Base-by-base conservation (phyloP, 2,797 vertebrate species). In the Mycteria americana region DNA sequence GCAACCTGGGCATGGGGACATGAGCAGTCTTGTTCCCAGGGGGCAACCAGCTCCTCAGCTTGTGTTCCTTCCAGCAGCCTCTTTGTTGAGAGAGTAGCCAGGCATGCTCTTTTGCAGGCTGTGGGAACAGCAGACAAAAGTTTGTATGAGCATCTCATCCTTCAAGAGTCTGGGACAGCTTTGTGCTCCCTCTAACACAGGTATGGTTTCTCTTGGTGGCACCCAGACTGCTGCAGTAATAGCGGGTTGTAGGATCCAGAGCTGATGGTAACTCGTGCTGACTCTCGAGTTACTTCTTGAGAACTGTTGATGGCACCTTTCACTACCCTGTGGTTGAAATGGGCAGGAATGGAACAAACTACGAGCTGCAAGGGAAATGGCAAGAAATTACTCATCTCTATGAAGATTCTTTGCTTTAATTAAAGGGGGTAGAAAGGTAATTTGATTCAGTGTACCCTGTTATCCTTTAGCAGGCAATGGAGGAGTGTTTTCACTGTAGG, bases 1-100 rank as follows among this genome's bases (percentile, higher is more conserved):
- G 14, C 43, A 50, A 4, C 3, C 18, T 41, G 18, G 17, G 27
- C 33, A 67, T 27, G 21, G 7, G 18, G 24, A 39, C 0, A 0
- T 39, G 41, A 21, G 2, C 23, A 54, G 6, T 41, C 51, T 81
- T 67, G 10, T 39, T 50, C 7, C 11, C 21, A 19, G 21, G 3
- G 3, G 27, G 6, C 62, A 84, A 10, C 11, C 18, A 60, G 28
- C 17, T 83, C 41, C 43, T 28, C 1, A 1, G 15, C 17, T 48
- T 74, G 13, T 74, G 10, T 37, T 62, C 60, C 18, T 59, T 63
- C 78, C 11, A 59, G 23, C 25, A 70, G 19, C 23, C 25, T 89
- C 35, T 50, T 60, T 31, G 45, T 31, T 39, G 48, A 72, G 11
- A 7, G 4, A 5, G 9, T 22, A 65, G 28, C 33, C 39, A 41